Evolutionary conservation across 2,797 vertebrate species (phyloP).

Genomic region (Hypotaenidia philippensis): DNA sequence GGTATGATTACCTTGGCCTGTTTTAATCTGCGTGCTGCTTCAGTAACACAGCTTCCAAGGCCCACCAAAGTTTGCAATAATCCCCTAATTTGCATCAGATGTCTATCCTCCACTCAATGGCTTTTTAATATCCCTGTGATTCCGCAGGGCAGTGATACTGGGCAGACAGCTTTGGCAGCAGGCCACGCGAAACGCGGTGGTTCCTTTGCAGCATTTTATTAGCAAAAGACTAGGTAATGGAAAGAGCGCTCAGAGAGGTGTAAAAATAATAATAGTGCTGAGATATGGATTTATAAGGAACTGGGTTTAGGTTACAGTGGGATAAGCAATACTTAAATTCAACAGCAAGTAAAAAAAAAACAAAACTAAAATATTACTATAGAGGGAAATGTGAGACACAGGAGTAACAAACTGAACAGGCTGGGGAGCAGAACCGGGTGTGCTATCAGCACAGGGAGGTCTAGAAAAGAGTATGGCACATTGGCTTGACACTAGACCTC

Average conservation of each 20-base stretch:
- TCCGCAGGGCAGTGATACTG: neutral
- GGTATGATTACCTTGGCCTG: slow-evolving; percentile 5
- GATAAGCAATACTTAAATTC: neutral
- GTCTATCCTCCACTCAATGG: neutral
- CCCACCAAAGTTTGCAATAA: slow-evolving; percentile 32
- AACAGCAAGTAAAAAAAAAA: neutral
- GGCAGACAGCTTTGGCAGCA: neutral
- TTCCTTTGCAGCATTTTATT: slow-evolving; percentile 6
- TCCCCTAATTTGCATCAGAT: slow-evolving; percentile 42
- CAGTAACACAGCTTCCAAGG: neutral
- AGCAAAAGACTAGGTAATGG: neutral
- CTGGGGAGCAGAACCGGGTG: neutral
- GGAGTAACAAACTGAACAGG: neutral
- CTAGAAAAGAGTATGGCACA: neutral
- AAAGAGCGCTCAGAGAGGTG: neutral
- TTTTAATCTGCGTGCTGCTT: neutral
- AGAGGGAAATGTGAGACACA: neutral
- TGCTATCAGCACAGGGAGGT: neutral
- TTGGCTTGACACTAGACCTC: neutral
- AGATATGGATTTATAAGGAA: slow-evolving; percentile 45
- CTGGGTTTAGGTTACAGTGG: slow-evolving; percentile 19
- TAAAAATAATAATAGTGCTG: slow-evolving; percentile 34
- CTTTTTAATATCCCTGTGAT: slow-evolving; percentile 4
- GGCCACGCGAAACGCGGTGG: neutral
- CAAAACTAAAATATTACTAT: neutral